These are phyloP conservation scores for Oreochromis aureus DNA, from an alignment of 2,113 vertebrate genomes.

Conservation along the genomic window DNA sequence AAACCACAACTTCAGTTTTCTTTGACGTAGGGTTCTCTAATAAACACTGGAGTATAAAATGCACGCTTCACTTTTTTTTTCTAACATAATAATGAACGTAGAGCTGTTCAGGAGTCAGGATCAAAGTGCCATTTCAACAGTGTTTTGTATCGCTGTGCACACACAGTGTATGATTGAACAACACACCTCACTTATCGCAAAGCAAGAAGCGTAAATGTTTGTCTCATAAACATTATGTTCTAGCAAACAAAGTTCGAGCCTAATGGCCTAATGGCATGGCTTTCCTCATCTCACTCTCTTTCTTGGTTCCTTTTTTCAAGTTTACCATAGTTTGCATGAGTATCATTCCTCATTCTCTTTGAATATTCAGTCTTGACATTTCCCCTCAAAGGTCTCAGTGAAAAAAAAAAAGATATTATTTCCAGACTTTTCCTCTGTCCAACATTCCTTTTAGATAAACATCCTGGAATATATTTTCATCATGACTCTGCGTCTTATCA, in stretches of 20 bases:
- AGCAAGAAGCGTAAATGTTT: neutral
- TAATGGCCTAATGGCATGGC: neutral
- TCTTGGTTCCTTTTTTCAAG: neutral
- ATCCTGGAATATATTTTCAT: neutral
- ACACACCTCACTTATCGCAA: neutral
- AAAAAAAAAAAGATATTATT: neutral
- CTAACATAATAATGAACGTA: neutral
- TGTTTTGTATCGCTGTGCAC: neutral
- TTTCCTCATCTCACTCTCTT: neutral
- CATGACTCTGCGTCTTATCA: constrained; percentile 11
- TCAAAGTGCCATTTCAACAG: neutral
- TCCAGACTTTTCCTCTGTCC: neutral
- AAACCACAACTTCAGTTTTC: neutral
- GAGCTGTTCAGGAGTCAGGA: neutral
- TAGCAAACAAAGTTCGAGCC: neutral
- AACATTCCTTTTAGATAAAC: neutral
- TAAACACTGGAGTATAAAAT: neutral
- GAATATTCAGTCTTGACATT: neutral
- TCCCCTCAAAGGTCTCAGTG: neutral
- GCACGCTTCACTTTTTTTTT: neutral
- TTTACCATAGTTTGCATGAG: neutral
- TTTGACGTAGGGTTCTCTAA: neutral
- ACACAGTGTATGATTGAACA: neutral
- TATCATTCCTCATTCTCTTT: neutral
- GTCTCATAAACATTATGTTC: neutral